A percentile compares a stretch with the other conserved stretches of the same genome.
Conservation (phyloP, 2,113 vertebrate genomes). For the Spea multiplicata region DNA sequence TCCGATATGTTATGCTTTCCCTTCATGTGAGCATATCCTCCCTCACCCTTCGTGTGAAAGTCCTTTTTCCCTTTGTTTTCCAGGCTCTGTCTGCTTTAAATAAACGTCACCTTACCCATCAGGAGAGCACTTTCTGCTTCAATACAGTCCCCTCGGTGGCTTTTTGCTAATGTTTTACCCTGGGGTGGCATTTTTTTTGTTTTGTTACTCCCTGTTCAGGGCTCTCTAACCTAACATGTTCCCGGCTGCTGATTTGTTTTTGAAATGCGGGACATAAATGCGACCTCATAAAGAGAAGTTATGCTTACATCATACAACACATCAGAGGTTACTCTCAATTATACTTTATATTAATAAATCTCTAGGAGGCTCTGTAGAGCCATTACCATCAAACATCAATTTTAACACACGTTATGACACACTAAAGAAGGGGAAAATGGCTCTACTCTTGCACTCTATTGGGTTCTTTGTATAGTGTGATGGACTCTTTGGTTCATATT, state of each 20-base stretch:
- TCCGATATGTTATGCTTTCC: neutral
- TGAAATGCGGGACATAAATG: slow-evolving; percentile 2
- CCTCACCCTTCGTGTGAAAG: neutral
- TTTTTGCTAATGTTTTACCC: neutral
- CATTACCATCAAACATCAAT: no score
- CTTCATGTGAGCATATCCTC: neutral
- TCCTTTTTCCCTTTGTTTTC: slow-evolving; percentile 4
- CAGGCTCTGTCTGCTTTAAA: slow-evolving; percentile 23
- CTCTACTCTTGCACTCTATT: no score
- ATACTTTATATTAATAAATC: no score
- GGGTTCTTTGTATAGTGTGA: no score
- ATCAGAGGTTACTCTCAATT: neutral
- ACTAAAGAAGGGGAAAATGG: no score
- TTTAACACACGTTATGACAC: no score
- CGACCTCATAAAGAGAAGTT: slow-evolving; percentile 24
- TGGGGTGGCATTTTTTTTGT: slow-evolving; percentile 20
- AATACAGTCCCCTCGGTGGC: neutral
- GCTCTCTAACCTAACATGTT: neutral
- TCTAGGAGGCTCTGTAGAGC: no score
- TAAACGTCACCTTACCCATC: slow-evolving; percentile 32
- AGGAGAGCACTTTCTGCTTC: slow-evolving; percentile 25
- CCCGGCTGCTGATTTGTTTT: neutral
- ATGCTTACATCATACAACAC: slow-evolving; percentile 22
- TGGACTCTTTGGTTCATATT: no score
- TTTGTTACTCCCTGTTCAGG: neutral